phyloP scores from a whole-genome alignment of 92 coral and sea anemone species.

The Virgularia gustaviana region DNA sequence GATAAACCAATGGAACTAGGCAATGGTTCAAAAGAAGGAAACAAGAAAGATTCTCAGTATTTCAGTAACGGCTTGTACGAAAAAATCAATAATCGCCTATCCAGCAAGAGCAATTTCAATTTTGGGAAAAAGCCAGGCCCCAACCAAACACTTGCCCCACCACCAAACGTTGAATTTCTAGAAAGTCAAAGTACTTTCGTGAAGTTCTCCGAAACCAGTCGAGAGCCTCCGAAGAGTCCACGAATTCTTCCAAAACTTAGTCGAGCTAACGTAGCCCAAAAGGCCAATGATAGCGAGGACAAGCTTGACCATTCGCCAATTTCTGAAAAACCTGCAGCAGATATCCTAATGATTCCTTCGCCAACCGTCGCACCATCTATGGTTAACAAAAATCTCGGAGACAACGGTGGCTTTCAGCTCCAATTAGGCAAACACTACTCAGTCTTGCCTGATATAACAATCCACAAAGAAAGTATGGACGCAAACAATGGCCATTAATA shows the following conservation, averaged over 20 bases:
- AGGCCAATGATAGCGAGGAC: neutral
- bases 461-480: neutral
- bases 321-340: neutral
- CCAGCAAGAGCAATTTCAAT: neutral
- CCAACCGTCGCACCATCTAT: neutral
- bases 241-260: conserved; percentile 21
- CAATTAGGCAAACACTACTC: conserved; percentile 26
- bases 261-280: neutral
- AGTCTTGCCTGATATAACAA: conserved; percentile 13
- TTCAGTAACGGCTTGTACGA: neutral
- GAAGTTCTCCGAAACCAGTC: neutral
- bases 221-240: conserved; percentile 25
- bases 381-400: neutral
- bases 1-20: neutral
- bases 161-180: neutral
- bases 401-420: neutral
- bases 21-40: neutral
- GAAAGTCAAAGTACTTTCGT: neutral
- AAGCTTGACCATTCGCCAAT: neutral
- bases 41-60: neutral
- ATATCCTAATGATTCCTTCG: neutral
- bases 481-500: neutral
- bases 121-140: neutral
- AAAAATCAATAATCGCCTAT: neutral
- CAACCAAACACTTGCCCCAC: neutral